Evolutionary conservation across 1,140 invertebrate genomes (phyloP), one percentile per base, ranked within the genome.

Genomic region (Bombus soroeensis): DNA sequence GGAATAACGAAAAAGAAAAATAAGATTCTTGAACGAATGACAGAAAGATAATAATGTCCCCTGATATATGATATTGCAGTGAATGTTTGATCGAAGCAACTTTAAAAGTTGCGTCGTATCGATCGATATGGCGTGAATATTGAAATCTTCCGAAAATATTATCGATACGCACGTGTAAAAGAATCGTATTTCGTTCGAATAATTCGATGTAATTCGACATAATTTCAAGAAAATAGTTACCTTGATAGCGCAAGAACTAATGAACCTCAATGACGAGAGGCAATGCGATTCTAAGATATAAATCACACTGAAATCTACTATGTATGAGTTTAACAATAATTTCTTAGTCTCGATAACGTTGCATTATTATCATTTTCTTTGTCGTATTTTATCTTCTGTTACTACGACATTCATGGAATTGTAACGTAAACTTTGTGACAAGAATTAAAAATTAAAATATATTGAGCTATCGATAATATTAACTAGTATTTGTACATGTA

Each of bases 21-120:
- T 18, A 59, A 10, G 12, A 53, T 53, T 39, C 41, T 15, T 1
- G 18, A 32, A 43, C 28, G 3, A 66, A 47, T 47, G 15, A 64
- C 32, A 43, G 41, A 13, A 43, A 28, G 37, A 73, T 43, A 66
- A 37, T 41, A 57, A 41, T 9, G 34, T 41, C 18, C 8, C 12
- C 12, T 32, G 81, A 68, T 53, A 77, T 32, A 37, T 22, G 62
- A 83, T 83, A 76, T 83, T 28, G 10, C 12, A 59, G 13, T 34
- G 34, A 32, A 22, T 25, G 53, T 57, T 75, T 64, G 3, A 64
- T 32, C 12, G 28, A 39, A 79, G 37, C 41, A 71, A 84, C n/a
- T 3, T 71, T 71, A 28, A 39, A 39, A 83, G 53, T 13, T 43
- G 6, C 22, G 37, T 68, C 53, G 37, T 15, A 3, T 32, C 18